Evolutionary conservation across 1,140 invertebrate species (phyloP), one percentile per base, ranked within the genome.

Genomic region (Drosophila ananassae): DNA sequence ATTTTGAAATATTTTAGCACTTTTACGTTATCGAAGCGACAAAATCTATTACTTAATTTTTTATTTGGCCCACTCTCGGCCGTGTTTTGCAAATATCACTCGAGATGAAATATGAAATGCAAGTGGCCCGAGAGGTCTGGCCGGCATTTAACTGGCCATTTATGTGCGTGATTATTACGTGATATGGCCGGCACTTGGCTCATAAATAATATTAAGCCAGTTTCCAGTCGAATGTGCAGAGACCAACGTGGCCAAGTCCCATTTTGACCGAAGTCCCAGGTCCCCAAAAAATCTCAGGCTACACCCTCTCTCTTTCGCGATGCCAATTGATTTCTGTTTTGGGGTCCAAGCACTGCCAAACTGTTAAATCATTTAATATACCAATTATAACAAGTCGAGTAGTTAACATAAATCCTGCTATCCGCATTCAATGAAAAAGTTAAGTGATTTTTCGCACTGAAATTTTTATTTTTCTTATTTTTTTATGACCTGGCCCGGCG

Each of bases 11-110:
- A 89, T 89, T 89, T 89, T 89, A 89, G 83, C 83, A 89, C 83
- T 89, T 89, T 89, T 89, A 58, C 78, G 73, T 77, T 89, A 89
- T 89, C 84, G 68, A 76, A 37, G 76, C 79, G 76, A 89, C 83
- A 89, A 89, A 89, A 89, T 89, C 83, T 89, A 89, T 89, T 89
- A 89, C 83, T 89, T 89, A 89, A 89, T 89, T 89, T 87, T 87
- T 89, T 87, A 77, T 85, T 78, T 82, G 68, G 54, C 21, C 54
- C 55, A 60, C 68, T 74, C 52, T 68, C 73, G 79, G 67, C 66
- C 78, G 63, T 82, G 81, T 89, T 89, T 79, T 69, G 84, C 73
- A 83, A 83, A 89, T 89, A 83, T 79, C 84, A 73, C 69, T 58
- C 69, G 73, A 83, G 66, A 89, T 89, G 84, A 89, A 89, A 89